phyloP scores from a whole-genome alignment of 2,888 invertebrate genomes.

The Chesias legatella region DNA sequence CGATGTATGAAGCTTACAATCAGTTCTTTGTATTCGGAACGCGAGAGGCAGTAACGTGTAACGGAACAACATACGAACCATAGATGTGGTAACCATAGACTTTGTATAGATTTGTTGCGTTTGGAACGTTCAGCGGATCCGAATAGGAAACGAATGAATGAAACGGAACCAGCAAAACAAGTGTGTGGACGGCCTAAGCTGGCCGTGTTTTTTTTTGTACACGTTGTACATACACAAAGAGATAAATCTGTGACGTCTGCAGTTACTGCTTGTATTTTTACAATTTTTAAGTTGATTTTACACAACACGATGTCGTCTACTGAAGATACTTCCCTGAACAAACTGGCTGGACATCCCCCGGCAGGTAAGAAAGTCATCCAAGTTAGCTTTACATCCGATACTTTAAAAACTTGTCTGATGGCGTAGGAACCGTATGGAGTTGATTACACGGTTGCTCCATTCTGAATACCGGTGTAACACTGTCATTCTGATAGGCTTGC shows the following conservation, averaged over 20 bases:
- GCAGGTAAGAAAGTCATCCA: constrained; percentile 83
- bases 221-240: constrained; percentile 52
- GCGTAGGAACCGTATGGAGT: neutral
- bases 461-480: too few species aligned
- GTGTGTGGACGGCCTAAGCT: too few species aligned
- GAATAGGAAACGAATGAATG: neutral
- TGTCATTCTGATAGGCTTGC: too few species aligned
- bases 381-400: constrained; percentile 39
- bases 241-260: constrained; percentile 33
- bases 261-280: constrained; percentile 21
- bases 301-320: constrained; percentile 59
- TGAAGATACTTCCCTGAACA: constrained; percentile 84
- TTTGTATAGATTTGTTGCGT: too few species aligned
- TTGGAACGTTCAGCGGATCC: too few species aligned
- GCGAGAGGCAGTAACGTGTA: too few species aligned
- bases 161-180: neutral
- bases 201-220: constrained; percentile 31
- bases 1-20: too few species aligned
- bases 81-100: too few species aligned
- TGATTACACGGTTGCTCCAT: too few species aligned
- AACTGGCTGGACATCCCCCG: constrained; percentile 91
- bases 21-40: too few species aligned
- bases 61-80: too few species aligned
- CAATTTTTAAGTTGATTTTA: constrained; percentile 15
- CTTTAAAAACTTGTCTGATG: constrained; percentile 9